Percentiles rank a stretch among this genome's conserved stretches.
phyloP scores from a whole-genome alignment of 2,888 invertebrate species.

The Trachelus troglodyta region DNA sequence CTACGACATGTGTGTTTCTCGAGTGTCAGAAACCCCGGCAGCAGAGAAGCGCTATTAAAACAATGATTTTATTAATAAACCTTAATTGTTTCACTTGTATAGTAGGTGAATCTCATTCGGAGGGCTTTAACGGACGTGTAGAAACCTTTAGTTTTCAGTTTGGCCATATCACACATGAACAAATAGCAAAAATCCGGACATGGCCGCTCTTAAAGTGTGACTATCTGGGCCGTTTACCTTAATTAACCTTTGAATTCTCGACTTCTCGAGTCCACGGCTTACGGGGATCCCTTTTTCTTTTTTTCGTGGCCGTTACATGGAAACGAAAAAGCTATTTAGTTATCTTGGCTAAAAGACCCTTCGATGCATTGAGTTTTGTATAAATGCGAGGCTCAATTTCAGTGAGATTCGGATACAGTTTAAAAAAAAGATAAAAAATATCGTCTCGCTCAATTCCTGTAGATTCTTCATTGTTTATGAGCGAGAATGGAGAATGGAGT shows the following conservation, averaged over 20 bases:
- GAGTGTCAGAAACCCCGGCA: no score
- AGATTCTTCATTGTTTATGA: background rate
- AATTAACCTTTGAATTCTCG: background rate
- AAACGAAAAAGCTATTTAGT: background rate
- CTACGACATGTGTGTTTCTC: no score
- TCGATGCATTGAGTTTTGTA: background rate
- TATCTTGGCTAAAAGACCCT: background rate
- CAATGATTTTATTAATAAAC: no score
- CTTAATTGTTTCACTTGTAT: no score
- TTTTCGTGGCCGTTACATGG: background rate
- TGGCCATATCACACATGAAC: no score
- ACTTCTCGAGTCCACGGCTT: background rate
- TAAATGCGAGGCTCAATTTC: background rate
- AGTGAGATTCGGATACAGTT: background rate
- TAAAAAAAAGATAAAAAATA: background rate
- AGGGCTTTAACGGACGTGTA: no score
- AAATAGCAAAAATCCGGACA: no score
- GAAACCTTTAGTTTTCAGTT: no score
- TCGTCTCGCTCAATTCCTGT: background rate
- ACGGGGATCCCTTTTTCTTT: background rate
- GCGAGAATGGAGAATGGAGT: background rate
- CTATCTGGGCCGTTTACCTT: no score
- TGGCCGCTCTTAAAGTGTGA: no score
- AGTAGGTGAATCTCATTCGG: no score
- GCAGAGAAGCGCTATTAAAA: no score